Conservation (phyloP, 1,140 invertebrate genomes). For the Cotesia chilonis region DNA sequence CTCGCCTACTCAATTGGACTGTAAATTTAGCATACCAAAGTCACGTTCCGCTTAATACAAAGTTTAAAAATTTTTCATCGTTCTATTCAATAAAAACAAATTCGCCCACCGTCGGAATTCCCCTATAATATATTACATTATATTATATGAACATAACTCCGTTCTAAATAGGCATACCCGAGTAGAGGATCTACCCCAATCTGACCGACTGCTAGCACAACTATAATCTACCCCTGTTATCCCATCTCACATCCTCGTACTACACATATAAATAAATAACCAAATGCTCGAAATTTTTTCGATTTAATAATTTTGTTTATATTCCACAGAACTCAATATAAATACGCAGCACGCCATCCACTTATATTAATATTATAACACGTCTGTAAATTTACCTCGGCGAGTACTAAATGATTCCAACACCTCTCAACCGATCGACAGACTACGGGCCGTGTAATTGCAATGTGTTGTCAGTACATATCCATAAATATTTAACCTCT, state of each 20-base stretch:
- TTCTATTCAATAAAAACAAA: conserved; percentile 14
- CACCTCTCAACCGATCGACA: no score
- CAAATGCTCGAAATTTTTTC: background rate
- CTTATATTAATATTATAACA: no score
- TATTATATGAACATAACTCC: background rate
- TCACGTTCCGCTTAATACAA: conserved; percentile 21
- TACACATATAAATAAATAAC: no score
- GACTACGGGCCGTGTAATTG: background rate
- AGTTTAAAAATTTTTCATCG: background rate
- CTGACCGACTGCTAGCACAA: no score
- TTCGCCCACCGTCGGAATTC: background rate
- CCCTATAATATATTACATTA: background rate
- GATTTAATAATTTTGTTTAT: background rate
- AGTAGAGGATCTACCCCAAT: no score
- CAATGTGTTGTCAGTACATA: background rate
- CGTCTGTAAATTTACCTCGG: no score
- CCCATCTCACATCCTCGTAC: no score
- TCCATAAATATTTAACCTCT: conserved; percentile 20
- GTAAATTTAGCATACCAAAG: conserved; percentile 20
- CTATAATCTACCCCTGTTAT: no score
- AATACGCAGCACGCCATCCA: no score
- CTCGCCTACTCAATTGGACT: conserved; percentile 18
- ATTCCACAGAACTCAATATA: no score
- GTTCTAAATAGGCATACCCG: no score
- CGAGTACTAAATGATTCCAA: no score